phyloP scores from a whole-genome alignment of 1,140 invertebrate species.

The Cotesia vestalis region DNA sequence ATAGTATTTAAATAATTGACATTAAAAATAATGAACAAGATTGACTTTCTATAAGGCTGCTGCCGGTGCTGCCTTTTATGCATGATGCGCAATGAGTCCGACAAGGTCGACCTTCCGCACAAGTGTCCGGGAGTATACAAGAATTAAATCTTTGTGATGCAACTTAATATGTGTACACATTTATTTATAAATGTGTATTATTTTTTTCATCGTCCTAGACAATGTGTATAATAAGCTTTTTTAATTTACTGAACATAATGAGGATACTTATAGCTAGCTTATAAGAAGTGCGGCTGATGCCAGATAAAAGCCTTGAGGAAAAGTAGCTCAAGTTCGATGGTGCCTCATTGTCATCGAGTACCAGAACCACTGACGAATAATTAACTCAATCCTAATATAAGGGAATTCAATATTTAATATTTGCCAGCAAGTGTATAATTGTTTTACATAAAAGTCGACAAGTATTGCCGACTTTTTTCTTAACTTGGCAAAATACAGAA shows the following conservation, averaged over 20 bases:
- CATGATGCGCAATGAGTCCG: constrained; percentile 5
- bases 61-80: constrained; percentile 20
- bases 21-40: neutral
- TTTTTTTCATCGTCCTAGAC: constrained; percentile 22
- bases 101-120: constrained; percentile 19
- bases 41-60: constrained; percentile 9
- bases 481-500: too few relatives aligned
- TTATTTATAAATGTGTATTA: too few relatives aligned
- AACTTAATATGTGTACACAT: neutral
- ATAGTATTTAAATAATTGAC: too few relatives aligned
- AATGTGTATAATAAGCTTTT: constrained; percentile 17
- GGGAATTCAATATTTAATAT: too few relatives aligned
- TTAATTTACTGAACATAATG: constrained; percentile 12
- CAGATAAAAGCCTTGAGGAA: constrained; percentile 20
- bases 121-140: constrained; percentile 1
- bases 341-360: constrained; percentile 20
- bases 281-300: neutral
- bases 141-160: constrained; percentile 23
- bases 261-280: constrained; percentile 2
- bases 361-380: neutral
- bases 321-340: constrained; percentile 24
- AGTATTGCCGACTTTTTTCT: too few relatives aligned
- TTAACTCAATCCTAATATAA: neutral
- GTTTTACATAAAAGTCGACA: too few relatives aligned
- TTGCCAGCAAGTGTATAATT: too few relatives aligned